Percentiles rank a stretch among this genome's conserved stretches.
phyloP scores from a whole-genome alignment of 2,888 invertebrate genomes.

The Melangyna quadrimaculata region DNA sequence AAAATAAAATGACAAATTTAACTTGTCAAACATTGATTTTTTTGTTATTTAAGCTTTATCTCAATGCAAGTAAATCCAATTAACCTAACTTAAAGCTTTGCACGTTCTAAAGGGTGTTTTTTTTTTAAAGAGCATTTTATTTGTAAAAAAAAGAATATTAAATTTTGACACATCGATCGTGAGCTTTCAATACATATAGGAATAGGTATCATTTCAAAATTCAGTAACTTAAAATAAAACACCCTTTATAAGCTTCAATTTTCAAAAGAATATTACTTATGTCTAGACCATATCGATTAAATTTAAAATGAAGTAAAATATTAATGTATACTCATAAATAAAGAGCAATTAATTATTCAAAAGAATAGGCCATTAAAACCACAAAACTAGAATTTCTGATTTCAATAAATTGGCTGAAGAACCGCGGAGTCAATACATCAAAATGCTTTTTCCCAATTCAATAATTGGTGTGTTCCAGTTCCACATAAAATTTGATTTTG shows the following conservation, averaged over 20 bases:
- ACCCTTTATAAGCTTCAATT: neutral
- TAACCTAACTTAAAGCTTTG: neutral
- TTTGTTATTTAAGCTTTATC: neutral
- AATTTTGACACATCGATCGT: no score
- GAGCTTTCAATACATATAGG: no score
- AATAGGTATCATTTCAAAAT: no score
- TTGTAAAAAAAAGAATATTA: no score
- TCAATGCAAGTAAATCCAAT: slow-evolving; percentile 1
- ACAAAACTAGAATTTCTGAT: slow-evolving; percentile 25
- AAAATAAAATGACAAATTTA: neutral
- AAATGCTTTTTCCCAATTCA: neutral
- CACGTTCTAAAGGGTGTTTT: neutral
- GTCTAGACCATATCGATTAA: neutral
- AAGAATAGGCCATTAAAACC: neutral
- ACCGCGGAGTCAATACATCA: slow-evolving; percentile 25
- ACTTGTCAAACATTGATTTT: neutral
- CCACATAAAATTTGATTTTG: neutral
- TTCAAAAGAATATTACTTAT: neutral
- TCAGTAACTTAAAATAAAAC: no score
- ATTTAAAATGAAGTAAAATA: no score
- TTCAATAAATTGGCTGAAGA: slow-evolving; percentile 23
- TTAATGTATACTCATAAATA: no score
- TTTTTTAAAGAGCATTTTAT: neutral
- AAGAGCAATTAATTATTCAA: neutral
- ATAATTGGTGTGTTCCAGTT: neutral